These are phyloP conservation scores for Urechis unicinctus DNA, from an alignment of 2,888 invertebrate genomes.

Conservation along the genomic window DNA sequence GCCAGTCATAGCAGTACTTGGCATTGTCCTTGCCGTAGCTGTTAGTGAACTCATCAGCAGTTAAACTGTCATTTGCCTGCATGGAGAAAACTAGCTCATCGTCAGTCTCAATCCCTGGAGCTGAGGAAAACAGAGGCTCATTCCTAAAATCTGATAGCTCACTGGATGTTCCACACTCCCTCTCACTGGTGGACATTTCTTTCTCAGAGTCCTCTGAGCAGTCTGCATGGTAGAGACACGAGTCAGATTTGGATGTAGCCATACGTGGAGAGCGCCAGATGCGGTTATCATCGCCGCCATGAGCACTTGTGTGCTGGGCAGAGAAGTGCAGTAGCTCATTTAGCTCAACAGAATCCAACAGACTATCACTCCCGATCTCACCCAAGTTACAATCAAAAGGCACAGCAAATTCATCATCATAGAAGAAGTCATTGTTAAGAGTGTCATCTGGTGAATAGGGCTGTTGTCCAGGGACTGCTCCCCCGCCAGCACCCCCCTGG, in stretches of 20 bases:
- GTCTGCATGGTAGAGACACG: constrained; percentile 19
- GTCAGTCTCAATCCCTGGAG: background rate
- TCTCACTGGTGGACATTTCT: constrained; percentile 13
- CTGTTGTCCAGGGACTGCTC: too few species aligned
- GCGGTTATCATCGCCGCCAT: background rate
- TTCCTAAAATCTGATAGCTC: constrained; percentile 15
- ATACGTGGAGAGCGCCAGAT: constrained; percentile 4
- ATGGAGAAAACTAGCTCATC: background rate
- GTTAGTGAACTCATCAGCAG: background rate
- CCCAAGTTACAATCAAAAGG: constrained; percentile 22
- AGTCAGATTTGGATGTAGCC: constrained; percentile 19
- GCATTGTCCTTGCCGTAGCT: constrained; percentile 3
- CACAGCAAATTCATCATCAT: constrained; percentile 46
- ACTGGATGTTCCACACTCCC: constrained; percentile 10
- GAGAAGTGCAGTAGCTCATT: constrained; percentile 1
- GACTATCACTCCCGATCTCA: constrained; percentile 4
- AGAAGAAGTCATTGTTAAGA: constrained; percentile 45
- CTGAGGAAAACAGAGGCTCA: constrained; percentile 15
- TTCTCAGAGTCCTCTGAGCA: constrained; percentile 2
- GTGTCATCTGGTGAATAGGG: constrained; percentile 29
- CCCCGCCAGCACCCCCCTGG: too few species aligned
- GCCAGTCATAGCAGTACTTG: constrained; percentile 14
- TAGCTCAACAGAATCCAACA: constrained; percentile 12
- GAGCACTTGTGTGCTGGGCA: background rate
- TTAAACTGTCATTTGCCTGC: background rate